Base-by-base conservation (phyloP, 2,797 vertebrate genomes). In the Pygocentrus nattereri region DNA sequence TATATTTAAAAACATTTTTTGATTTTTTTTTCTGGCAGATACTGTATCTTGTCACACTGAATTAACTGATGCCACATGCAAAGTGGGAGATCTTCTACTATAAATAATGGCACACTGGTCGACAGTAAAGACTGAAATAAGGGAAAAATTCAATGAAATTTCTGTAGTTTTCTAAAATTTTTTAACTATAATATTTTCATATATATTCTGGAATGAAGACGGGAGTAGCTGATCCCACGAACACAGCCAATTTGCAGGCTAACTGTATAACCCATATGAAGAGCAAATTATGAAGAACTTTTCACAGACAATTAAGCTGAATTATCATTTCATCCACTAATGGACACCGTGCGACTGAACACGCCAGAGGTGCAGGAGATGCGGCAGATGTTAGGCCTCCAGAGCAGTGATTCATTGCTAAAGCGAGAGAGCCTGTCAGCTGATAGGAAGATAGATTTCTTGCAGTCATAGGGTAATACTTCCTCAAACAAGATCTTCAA, bases 291-390 rank as follows among this genome's bases (percentile, higher is more conserved):
- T n/a, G n/a, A n/a, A n/a, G 13, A 79, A 77, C 30, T 49, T 64
- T 52, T 65, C 73, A 62, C 30, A 34, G 58, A 78, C 64, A 85
- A 84, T 89, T 79, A 89, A 64, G 80, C 70, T 30, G 80, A 79
- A 62, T 52, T 72, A 78, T 83, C 18, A 74, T 83, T 81, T 79
- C 59, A 85, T 84, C 79, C 64, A 67, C 38, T 85, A 83, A 85
- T 76, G 80, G 79, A 77, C 23, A 31, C 21, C 11, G 23, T 78
- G 34, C 56, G 44, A 78, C 58, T 84, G 52, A 68, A 83, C 41
- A 61, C 68, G 50, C 44, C 30, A 41, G 79, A 62, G 38, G 23
- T 31, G 27, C 21, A 78, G 5, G 21, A 64, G 50, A 82, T 74
- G 54, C 79, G 67, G 61, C 72, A 49, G 69, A 70, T 77, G 78